These are phyloP conservation scores for Operophtera brumata DNA, from an alignment of 2,888 invertebrate genomes.

Conservation along the genomic window DNA sequence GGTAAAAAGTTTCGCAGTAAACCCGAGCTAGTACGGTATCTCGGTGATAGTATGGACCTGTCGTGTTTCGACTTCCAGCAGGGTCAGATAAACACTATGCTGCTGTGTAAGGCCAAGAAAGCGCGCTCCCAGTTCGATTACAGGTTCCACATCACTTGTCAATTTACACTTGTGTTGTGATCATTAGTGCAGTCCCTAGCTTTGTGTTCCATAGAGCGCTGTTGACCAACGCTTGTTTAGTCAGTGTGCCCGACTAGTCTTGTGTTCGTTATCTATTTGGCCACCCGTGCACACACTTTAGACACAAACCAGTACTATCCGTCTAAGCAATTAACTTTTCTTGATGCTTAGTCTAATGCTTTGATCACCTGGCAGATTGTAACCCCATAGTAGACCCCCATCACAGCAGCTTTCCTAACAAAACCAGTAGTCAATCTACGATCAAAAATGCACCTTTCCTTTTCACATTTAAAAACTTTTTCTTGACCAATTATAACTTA, in stretches of 20 bases:
- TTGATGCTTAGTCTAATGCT: conserved; percentile 40
- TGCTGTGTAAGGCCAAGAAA: conserved; percentile 86
- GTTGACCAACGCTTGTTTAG: conserved; percentile 48
- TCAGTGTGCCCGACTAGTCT: conserved; percentile 43
- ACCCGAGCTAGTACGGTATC: conserved; percentile 88
- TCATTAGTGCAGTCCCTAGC: conserved; percentile 72
- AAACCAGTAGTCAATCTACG: conserved; percentile 15
- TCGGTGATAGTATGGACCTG: conserved; percentile 89
- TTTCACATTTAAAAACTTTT: not conserved
- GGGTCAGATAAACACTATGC: conserved; percentile 87
- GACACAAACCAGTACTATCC: conserved; percentile 32
- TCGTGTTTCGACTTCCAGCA: conserved; percentile 91
- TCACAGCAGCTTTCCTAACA: conserved; percentile 38
- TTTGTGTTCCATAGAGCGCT: conserved; percentile 58
- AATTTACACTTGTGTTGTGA: conserved; percentile 73
- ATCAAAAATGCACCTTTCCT: conserved; percentile 5
- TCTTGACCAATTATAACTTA: not conserved
- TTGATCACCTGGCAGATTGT: conserved; percentile 31
- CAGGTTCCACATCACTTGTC: conserved; percentile 76
- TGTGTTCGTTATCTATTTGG: conserved; percentile 22
- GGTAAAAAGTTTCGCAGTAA: conserved; percentile 92
- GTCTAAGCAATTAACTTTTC: conserved; percentile 36
- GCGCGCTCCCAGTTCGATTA: conserved; percentile 85
- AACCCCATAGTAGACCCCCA: conserved; percentile 30
- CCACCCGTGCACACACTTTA: conserved; percentile 40